Evolutionary conservation across 2,113 vertebrate genomes (phyloP).

Genomic region (Bufo bufo): DNA sequence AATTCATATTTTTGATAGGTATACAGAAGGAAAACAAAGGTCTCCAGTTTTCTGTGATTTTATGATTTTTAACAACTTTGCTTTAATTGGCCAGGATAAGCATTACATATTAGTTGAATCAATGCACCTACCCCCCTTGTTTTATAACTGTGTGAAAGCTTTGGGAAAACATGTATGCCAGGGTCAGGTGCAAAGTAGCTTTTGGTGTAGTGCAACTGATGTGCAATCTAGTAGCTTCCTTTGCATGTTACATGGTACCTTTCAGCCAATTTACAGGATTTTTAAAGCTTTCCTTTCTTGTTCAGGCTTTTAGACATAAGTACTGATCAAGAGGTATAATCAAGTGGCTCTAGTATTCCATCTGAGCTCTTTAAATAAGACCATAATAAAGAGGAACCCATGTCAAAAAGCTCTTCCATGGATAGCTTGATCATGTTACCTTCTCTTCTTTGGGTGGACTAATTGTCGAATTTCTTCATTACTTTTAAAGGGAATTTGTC

Average conservation of each 20-base stretch:
- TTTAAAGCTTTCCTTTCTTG: background rate
- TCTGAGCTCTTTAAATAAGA: slow-evolving; percentile 2
- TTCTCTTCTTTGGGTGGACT: background rate
- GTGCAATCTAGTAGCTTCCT: background rate
- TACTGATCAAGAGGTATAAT: slow-evolving; percentile 17
- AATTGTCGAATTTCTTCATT: background rate
- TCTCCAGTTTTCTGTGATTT: too few relatives aligned
- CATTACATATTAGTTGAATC: too few relatives aligned
- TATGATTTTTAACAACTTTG: too few relatives aligned
- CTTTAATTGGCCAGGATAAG: too few relatives aligned
- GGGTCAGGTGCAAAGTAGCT: background rate
- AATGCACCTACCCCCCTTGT: background rate
- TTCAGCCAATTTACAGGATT: slow-evolving; percentile 5
- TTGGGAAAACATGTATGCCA: background rate
- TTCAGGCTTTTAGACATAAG: slow-evolving; percentile 16
- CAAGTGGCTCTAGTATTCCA: slow-evolving; percentile 28
- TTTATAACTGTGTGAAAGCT: background rate
- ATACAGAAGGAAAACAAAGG: too few relatives aligned
- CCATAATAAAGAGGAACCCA: slow-evolving; percentile 14
- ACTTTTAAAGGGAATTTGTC: background rate
- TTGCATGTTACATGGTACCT: background rate
- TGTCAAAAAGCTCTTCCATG: slow-evolving; percentile 39
- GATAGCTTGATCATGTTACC: slow-evolving; percentile 15
- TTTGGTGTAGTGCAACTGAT: background rate
- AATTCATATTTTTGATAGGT: too few relatives aligned